Percentiles rank a stretch among this genome's conserved stretches.
These are phyloP conservation scores for Akabosia matsudoensis DNA, from an alignment of 1,140 invertebrate species.

Conservation along the genomic window DNA sequence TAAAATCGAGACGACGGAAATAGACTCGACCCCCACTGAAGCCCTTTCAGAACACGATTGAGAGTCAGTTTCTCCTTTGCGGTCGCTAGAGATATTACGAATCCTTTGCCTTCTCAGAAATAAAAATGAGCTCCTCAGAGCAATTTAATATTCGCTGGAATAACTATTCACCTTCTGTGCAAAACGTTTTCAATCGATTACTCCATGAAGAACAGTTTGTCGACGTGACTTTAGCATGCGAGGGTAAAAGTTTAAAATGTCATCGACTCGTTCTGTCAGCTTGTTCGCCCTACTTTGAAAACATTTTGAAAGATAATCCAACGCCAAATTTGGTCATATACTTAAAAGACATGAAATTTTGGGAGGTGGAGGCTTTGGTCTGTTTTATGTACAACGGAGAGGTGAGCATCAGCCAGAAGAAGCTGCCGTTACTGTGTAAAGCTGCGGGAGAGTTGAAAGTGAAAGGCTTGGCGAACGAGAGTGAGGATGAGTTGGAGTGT, in stretches of 20 bases:
- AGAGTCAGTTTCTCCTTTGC: too few relatives aligned
- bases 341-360: slow-evolving; percentile 73
- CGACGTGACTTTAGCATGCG: slow-evolving; percentile 59
- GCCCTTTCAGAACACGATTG: too few relatives aligned
- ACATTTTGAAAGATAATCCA: slow-evolving; percentile 49
- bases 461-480: slow-evolving; percentile 59
- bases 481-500: too few relatives aligned
- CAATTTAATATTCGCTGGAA: slow-evolving; percentile 57
- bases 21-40: too few relatives aligned
- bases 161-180: slow-evolving; percentile 55
- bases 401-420: slow-evolving; percentile 74
- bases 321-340: slow-evolving; percentile 56
- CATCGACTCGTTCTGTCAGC: slow-evolving; percentile 52
- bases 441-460: slow-evolving; percentile 79
- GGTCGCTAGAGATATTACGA: too few relatives aligned
- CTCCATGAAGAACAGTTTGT: slow-evolving; percentile 57
- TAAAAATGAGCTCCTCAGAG: slow-evolving; percentile 24
- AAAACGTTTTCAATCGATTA: slow-evolving; percentile 55
- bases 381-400: slow-evolving; percentile 62
- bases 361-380: slow-evolving; percentile 60
- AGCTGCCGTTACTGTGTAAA: slow-evolving; percentile 71
- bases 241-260: slow-evolving; percentile 55
- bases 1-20: too few relatives aligned
- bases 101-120: too few relatives aligned
- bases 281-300: slow-evolving; percentile 51